Conservation (phyloP, 2,113 vertebrate species). For the Ceratotherium simum region DNA sequence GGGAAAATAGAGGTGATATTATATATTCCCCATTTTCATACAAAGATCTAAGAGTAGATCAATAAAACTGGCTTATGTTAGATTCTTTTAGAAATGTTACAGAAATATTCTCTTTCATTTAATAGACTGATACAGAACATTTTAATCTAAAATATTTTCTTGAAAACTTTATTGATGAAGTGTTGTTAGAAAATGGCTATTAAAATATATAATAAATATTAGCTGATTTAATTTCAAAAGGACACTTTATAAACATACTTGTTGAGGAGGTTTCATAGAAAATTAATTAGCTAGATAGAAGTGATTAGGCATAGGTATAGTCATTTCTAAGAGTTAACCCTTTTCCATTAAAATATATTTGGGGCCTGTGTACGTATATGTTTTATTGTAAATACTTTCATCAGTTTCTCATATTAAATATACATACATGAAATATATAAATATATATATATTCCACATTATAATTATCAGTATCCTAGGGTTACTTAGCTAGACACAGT, state of each 20-base stretch:
- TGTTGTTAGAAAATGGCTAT: background rate
- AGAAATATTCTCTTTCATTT: background rate
- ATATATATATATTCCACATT: background rate
- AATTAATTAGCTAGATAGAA: background rate
- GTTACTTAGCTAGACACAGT: background rate
- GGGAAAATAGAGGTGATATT: background rate
- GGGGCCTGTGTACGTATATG: background rate
- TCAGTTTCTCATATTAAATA: background rate
- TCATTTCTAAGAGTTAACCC: background rate
- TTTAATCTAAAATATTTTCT: background rate
- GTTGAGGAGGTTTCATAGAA: background rate
- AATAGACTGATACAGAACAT: background rate
- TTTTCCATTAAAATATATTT: background rate
- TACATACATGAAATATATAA: background rate
- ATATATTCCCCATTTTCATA: background rate
- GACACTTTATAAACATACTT: background rate
- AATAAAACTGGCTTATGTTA: background rate
- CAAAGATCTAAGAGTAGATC: background rate
- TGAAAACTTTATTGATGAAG: background rate
- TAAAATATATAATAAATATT: background rate
- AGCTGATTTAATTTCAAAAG: background rate
- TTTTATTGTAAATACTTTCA: background rate
- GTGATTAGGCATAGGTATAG: too few species aligned
- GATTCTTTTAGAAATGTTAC: background rate
- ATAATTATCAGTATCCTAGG: background rate